phyloP scores from a whole-genome alignment of 2,113 vertebrate genomes.

The Mustela nigripes region DNA sequence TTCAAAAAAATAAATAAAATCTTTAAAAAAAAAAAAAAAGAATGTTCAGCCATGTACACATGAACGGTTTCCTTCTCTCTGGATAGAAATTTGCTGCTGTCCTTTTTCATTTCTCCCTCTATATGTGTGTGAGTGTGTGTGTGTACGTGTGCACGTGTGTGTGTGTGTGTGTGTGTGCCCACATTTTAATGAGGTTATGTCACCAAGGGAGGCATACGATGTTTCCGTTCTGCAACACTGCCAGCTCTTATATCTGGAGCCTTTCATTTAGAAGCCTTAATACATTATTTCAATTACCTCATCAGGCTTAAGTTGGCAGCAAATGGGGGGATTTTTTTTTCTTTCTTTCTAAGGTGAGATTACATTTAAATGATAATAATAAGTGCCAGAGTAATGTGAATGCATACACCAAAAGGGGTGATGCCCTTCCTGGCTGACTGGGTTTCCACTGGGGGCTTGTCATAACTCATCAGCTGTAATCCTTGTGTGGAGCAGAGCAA shows the following conservation, averaged over 20 bases:
- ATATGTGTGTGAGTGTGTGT: background rate
- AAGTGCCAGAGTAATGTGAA: slow-evolving; percentile 84
- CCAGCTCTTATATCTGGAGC: slow-evolving; percentile 9
- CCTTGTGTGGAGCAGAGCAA: slow-evolving; percentile 70
- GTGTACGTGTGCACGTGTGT: no score
- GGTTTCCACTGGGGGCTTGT: slow-evolving; percentile 83
- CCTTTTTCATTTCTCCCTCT: background rate
- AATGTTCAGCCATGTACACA: background rate
- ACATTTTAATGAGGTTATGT: slow-evolving; percentile 63
- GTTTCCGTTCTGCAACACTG: slow-evolving; percentile 57
- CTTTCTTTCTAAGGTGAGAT: slow-evolving; percentile 83
- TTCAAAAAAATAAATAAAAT: no score
- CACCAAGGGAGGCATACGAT: slow-evolving; percentile 48
- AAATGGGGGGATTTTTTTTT: slow-evolving; percentile 55
- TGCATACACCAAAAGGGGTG: slow-evolving; percentile 70
- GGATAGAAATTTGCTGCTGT: background rate
- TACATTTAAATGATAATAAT: slow-evolving; percentile 83
- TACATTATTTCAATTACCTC: slow-evolving; percentile 83
- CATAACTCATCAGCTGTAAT: slow-evolving; percentile 87
- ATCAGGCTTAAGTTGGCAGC: slow-evolving; percentile 82
- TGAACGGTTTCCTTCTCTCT: background rate
- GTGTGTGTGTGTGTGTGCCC: background rate
- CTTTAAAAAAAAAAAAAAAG: background rate
- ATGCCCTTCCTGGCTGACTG: slow-evolving; percentile 86
- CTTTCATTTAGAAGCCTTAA: slow-evolving; percentile 69